Base-by-base conservation (phyloP, 2,797 vertebrate genomes). In the Protosalanx chinensis region DNA sequence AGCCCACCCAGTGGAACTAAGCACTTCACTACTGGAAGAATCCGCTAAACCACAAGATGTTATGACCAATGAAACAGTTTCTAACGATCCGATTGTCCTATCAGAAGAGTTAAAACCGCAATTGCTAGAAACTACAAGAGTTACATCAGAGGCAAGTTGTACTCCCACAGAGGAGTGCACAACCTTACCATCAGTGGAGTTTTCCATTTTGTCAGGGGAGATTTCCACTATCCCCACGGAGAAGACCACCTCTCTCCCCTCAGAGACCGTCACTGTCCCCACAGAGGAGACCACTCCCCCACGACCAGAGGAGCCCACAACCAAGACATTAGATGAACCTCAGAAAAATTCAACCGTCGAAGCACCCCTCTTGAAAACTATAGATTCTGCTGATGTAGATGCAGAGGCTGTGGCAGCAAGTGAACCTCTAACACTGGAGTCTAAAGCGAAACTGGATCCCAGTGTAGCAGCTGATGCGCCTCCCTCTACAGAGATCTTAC, bases 401-500 rank as follows among this genome's bases (percentile, higher is more conserved):
- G 29, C 23, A 60, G 75, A 83, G 4, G 60, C 60, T 15, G 33
- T 27, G 41, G 64, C 74, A 16, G n/a, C 30, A 46, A 66, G 7
- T 60, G 53, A 78, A 20, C 32, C 64, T 61, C 56, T 70, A 53
- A 63, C 73, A 8, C 23, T 66, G 71, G 29, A 70, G 27, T 76
- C 82, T 0, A 70, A 79, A 74, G 57, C 4, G 37, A 61, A 78
- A 78, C 77, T 1, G 7, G 74, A 82, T 66, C 15, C 51, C 46
- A 18, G 30, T 51, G 5, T 29, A 63, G 65, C 81, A 67, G 15
- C 66, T 74, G 35, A 74, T 29, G 74, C 70, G 70, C 18, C 57
- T 76, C 60, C 58, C 29, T 59, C 64, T 73, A 76, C 86, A 33
- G 77, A 79, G 82, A 75, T 59, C 4, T 23, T 18, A 69, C 64